Percentiles rank a stretch among this genome's conserved stretches.
Evolutionary conservation across 2,888 invertebrate species (phyloP).

Genomic region (Aelia acuminata): DNA sequence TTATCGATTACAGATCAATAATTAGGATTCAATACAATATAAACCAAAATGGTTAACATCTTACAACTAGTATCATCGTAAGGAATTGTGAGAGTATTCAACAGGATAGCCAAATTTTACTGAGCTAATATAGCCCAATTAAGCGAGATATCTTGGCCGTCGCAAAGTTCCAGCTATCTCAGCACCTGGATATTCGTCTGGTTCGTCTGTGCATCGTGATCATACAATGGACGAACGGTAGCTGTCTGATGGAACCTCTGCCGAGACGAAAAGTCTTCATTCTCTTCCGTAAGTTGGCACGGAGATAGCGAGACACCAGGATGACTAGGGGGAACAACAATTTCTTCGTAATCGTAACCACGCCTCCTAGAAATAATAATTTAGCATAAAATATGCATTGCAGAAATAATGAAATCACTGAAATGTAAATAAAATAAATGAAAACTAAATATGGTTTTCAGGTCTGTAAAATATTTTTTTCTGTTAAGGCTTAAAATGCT

Average conservation of each 20-base stretch:
- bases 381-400: no score
- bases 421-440: no score
- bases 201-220: constrained; percentile 59
- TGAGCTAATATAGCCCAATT: constrained; percentile 47
- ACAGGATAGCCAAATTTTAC: constrained; percentile 34
- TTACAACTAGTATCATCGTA: background rate
- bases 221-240: constrained; percentile 74
- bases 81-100: background rate
- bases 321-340: constrained; percentile 87
- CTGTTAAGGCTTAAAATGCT: no score
- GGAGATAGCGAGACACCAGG: constrained; percentile 85
- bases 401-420: no score
- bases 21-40: background rate
- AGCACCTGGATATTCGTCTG: constrained; percentile 65
- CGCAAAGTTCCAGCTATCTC: constrained; percentile 62
- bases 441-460: no score
- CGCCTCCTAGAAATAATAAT: constrained; percentile 75
- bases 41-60: background rate
- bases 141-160: background rate
- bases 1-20: background rate
- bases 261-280: constrained; percentile 93
- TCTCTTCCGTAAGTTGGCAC: constrained; percentile 93
- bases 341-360: constrained; percentile 86
- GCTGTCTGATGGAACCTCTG: constrained; percentile 94
- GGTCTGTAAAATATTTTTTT: no score